Conservation (phyloP, 2,888 invertebrate species). For the Mycogona germanica region DNA sequence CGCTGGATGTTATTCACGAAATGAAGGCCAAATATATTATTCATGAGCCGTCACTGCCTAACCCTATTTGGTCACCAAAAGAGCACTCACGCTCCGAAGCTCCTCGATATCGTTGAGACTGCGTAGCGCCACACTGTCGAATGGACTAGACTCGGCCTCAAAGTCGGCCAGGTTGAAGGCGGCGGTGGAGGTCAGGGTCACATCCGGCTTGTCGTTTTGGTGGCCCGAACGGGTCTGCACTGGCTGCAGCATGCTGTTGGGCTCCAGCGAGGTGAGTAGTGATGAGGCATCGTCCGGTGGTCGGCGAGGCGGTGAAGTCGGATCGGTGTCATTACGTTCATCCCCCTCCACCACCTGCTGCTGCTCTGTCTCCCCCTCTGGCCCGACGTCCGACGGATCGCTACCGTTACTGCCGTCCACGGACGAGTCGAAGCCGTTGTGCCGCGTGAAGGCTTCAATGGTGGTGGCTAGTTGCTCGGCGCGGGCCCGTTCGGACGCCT, state of each 20-base stretch:
- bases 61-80: too few species aligned
- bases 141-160: slow-evolving; percentile 84
- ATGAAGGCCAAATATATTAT: too few species aligned
- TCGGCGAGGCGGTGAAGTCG: too few species aligned
- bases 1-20: too few species aligned
- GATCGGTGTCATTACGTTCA: not conserved
- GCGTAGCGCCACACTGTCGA: slow-evolving; percentile 84
- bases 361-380: not conserved
- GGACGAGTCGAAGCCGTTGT: not conserved
- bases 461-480: slow-evolving; percentile 28
- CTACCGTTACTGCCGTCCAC: not conserved
- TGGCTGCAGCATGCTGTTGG: slow-evolving; percentile 19
- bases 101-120: slow-evolving; percentile 87
- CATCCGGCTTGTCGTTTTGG: slow-evolving; percentile 8
- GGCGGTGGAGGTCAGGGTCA: not conserved
- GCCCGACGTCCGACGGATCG: not conserved
- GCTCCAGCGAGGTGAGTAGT: not conserved
- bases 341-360: not conserved
- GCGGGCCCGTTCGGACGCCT: slow-evolving; percentile 31
- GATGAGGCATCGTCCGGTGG: not conserved
- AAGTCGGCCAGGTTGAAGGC: slow-evolving; percentile 56
- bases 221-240: not conserved
- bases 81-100: too few species aligned
- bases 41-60: too few species aligned
- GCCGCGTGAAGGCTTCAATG: slow-evolving; percentile 20